Base-by-base conservation (phyloP, 2,888 invertebrate genomes). In the Hypercompe scribonia region DNA sequence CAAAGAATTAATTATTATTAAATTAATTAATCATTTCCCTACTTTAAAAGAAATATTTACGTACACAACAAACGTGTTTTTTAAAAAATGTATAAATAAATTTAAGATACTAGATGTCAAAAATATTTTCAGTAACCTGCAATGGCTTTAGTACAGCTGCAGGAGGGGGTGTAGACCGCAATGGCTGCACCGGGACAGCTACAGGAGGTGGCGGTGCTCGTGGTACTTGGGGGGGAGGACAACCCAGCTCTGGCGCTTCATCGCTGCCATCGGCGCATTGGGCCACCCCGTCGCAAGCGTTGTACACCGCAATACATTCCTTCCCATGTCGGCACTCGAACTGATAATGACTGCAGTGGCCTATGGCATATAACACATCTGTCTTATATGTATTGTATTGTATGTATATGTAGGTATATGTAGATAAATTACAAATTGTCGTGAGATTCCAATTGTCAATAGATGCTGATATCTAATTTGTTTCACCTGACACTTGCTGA, bases 241-340 rank as follows among this genome's bases (percentile, higher is more conserved):
- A 98, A 77, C 97, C 97, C 78, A 98, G 96, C 93, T 98, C 98
- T 42, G 97, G 97, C 69, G 98, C 98, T 94, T 99, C 99, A 92
- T 99, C 99, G 89, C 98, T 98, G 81, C 97, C 98, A 95, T 99
- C 99, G 3, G 97, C 96, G 92, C 98, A 99, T 94, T 99, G 99
- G 39, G 98, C 97, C 84, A 99, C 98, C 70, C 99, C 99, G 92
- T 99, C 98, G 89, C 99, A 99, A 15, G 98, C 98, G 93, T 99
- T 99, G 94, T 99, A 99, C 85, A 99, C 96, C 11, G 99, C 99
- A 86, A 99, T 98, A 91, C 99, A 99, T 92, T 99, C 99, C 66
- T 97, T 97, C 65, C 98, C 97, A 76, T 96, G 97, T 81, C 97
- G 97, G 89, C 99, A 99, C 91, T 97, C 97, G 92, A 99, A 99